phyloP scores from a whole-genome alignment of 2,888 invertebrate genomes.

The Patella caerulea region DNA sequence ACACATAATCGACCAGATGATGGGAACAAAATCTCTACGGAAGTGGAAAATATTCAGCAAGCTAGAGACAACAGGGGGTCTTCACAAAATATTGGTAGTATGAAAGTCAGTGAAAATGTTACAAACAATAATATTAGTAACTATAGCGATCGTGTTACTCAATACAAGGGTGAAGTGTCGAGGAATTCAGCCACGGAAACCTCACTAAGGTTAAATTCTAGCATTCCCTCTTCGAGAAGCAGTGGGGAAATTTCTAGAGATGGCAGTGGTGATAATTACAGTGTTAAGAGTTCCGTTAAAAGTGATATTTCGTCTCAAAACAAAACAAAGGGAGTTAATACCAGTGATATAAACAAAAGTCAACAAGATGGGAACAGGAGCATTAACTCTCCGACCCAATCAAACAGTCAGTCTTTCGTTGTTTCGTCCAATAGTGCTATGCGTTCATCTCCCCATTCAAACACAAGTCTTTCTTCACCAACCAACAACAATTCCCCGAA shows the following conservation, averaged over 20 bases:
- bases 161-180: background rate
- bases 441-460: background rate
- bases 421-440: constrained; percentile 9
- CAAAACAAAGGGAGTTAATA: background rate
- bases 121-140: too few relatives aligned
- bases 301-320: background rate
- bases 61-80: too few relatives aligned
- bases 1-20: background rate
- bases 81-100: too few relatives aligned
- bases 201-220: too few relatives aligned
- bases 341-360: background rate
- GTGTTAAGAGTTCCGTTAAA: background rate
- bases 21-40: background rate
- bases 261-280: background rate
- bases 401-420: constrained; percentile 2
- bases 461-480: background rate
- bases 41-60: too few relatives aligned
- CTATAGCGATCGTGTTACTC: too few relatives aligned
- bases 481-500: background rate
- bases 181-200: background rate
- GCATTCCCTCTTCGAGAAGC: background rate
- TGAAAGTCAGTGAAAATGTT: too few relatives aligned
- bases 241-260: background rate
- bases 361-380: background rate
- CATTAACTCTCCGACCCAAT: background rate